phyloP scores from a whole-genome alignment of 2,113 vertebrate genomes.

The Ariopsis seemanni region DNA sequence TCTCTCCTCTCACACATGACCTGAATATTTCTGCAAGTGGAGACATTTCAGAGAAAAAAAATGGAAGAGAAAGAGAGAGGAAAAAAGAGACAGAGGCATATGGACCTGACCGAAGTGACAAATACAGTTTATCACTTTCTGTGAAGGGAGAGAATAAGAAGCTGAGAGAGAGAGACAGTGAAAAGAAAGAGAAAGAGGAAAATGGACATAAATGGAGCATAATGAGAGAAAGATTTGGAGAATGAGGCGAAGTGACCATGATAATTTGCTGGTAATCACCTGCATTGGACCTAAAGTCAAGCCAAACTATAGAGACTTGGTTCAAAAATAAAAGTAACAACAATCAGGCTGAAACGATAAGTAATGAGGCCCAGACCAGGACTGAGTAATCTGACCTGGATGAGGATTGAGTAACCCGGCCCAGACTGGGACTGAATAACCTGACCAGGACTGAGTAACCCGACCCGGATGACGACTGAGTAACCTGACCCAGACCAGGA shows the following conservation, averaged over 20 bases:
- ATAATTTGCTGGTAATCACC: not conserved
- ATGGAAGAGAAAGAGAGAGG: not conserved
- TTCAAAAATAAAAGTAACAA: not conserved
- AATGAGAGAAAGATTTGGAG: not conserved
- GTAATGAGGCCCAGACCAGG: not conserved
- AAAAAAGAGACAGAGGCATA: not conserved
- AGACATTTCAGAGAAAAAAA: slow-evolving; percentile 10
- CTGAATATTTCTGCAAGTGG: slow-evolving; percentile 43
- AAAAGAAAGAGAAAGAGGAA: not conserved
- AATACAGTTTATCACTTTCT: slow-evolving; percentile 3
- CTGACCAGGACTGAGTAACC: no score
- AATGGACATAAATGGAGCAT: not conserved
- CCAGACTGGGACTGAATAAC: not conserved
- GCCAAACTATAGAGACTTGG: not conserved
- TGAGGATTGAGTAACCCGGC: no score
- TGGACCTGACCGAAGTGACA: not conserved
- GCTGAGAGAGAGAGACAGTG: not conserved
- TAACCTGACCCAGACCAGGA: no score
- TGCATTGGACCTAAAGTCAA: not conserved
- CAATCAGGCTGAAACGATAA: not conserved
- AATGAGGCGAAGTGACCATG: not conserved
- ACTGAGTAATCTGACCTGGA: not conserved
- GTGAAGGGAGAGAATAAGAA: not conserved
- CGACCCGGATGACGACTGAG: no score
- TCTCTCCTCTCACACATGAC: slow-evolving; percentile 32